phyloP scores from a whole-genome alignment of 2,888 invertebrate species.

The Melanargia galathea region DNA sequence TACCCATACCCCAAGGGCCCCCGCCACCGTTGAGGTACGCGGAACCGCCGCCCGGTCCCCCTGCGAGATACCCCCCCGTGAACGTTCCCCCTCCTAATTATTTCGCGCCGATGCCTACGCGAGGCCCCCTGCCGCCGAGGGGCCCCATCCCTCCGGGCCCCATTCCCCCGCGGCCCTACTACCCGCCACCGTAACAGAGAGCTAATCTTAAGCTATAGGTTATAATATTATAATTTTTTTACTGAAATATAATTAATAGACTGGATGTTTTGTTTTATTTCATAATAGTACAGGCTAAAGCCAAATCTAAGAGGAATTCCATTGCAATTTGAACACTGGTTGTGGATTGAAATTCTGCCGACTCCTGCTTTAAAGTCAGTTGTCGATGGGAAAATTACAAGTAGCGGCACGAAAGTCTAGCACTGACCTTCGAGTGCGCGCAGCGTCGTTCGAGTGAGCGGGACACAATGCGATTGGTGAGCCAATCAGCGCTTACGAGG shows the following conservation, averaged over 20 bases:
- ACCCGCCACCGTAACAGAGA: conserved; percentile 68
- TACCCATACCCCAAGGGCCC: conserved; percentile 49
- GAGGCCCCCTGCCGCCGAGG: conserved; percentile 60
- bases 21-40: conserved; percentile 61
- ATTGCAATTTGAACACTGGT: too few relatives aligned
- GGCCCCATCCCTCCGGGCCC: conserved; percentile 40
- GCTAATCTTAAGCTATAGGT: conserved; percentile 42
- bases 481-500: too few relatives aligned
- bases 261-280: conserved; percentile 35
- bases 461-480: too few relatives aligned
- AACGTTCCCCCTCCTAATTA: conserved; percentile 72
- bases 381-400: too few relatives aligned
- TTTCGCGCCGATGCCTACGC: conserved; percentile 58
- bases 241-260: conserved; percentile 64
- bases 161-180: conserved; percentile 69
- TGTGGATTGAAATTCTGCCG: too few relatives aligned
- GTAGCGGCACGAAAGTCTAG: too few relatives aligned
- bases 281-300: too few relatives aligned
- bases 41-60: conserved; percentile 69
- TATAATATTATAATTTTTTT: conserved; percentile 61
- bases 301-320: too few relatives aligned
- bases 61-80: conserved; percentile 60
- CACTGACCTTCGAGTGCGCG: too few relatives aligned
- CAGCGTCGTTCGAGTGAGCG: too few relatives aligned
- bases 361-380: too few relatives aligned